Evolutionary conservation across 2,797 vertebrate species (phyloP).

Genomic region (Thamnophis elegans): DNA sequence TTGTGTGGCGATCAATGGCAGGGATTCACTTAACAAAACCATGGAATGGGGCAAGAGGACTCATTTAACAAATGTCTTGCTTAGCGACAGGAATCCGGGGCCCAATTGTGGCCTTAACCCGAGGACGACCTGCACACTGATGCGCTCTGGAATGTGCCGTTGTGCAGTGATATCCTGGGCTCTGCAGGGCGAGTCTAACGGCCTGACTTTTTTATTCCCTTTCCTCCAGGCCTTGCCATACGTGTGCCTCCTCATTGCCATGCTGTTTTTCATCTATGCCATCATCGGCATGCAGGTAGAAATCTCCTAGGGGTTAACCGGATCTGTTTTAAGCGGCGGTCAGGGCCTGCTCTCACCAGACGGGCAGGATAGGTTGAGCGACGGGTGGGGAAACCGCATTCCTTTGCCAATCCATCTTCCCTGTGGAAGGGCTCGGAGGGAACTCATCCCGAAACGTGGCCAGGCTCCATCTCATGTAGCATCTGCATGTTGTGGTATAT

Average conservation of each 20-base stretch:
- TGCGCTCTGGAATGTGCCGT: background rate
- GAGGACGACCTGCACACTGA: background rate
- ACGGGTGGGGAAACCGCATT: background rate
- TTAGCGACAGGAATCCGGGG: background rate
- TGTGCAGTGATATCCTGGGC: background rate
- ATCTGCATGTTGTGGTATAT: background rate
- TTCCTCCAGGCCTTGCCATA: conserved; percentile 89
- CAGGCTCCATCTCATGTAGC: background rate
- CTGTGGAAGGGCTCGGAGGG: background rate
- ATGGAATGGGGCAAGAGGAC: too few species aligned
- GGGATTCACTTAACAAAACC: too few species aligned
- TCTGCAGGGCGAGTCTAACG: background rate
- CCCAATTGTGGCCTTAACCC: too few species aligned
- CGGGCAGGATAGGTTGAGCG: background rate
- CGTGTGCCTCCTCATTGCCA: conserved; percentile 96
- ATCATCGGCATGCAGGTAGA: conserved; percentile 99
- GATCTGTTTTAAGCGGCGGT: background rate
- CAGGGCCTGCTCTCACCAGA: background rate
- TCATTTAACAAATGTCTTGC: too few species aligned
- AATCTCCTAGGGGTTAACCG: background rate
- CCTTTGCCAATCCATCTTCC: background rate
- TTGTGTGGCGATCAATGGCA: too few species aligned
- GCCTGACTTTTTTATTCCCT: background rate
- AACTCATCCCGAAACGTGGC: too few species aligned
- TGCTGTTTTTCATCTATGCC: conserved; percentile 99